Percentiles rank a stretch among this genome's conserved stretches.
These are phyloP conservation scores for Phasianus colchicus DNA, from an alignment of 2,113 vertebrate species.

Conservation along the genomic window DNA sequence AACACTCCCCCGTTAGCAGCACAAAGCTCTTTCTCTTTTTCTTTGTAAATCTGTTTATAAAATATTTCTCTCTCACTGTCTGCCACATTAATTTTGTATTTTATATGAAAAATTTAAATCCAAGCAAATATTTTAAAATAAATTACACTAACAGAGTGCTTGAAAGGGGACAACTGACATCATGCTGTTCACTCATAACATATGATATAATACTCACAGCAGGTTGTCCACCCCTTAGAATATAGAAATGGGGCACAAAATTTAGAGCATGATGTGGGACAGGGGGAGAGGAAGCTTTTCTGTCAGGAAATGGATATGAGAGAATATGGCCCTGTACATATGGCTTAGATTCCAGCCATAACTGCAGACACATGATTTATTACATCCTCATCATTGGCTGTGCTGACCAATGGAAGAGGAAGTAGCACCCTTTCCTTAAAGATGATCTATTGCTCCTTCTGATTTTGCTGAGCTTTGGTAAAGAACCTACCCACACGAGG, in stretches of 20 bases:
- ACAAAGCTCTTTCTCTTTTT: not conserved
- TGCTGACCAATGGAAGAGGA: not conserved
- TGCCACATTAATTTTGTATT: slow-evolving; percentile 45
- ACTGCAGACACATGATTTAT: accelerated
- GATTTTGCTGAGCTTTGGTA: not conserved
- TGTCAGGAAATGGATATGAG: not conserved
- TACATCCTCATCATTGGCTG: not conserved
- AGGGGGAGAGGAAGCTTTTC: not conserved
- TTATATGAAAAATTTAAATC: slow-evolving; percentile 33
- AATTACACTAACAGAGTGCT: not conserved
- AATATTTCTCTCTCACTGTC: slow-evolving; percentile 24
- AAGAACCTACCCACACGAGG: not conserved
- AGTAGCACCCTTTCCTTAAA: not conserved
- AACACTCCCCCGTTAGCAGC: not conserved
- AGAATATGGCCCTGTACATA: not conserved
- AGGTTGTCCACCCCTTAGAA: not conserved
- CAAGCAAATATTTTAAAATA: slow-evolving; percentile 45
- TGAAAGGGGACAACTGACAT: not conserved
- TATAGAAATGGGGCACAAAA: not conserved
- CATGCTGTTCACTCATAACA: not conserved
- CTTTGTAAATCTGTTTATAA: slow-evolving; percentile 1
- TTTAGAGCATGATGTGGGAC: not conserved
- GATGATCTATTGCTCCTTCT: not conserved
- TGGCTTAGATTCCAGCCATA: not conserved
- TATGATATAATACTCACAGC: not conserved